phyloP scores from a whole-genome alignment of 2,113 vertebrate species.

The Microcebus murinus region DNA sequence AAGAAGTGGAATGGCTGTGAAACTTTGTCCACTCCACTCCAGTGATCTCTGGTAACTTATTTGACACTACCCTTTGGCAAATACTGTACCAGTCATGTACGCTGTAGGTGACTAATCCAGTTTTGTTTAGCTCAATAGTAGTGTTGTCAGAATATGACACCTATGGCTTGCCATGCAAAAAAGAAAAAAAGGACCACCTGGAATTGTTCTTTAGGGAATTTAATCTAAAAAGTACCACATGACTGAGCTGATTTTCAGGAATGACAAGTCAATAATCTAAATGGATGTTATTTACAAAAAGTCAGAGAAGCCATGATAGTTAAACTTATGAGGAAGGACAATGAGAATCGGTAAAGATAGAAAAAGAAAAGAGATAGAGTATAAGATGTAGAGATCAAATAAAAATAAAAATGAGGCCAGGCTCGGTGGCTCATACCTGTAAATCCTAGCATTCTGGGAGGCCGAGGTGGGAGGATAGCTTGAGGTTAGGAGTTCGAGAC shows the following conservation, averaged over 20 bases:
- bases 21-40: neutral
- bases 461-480: too few species aligned
- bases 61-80: neutral
- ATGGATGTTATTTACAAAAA: neutral
- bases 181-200: too few species aligned
- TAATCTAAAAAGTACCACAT: neutral
- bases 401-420: neutral
- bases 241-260: neutral
- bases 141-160: neutral
- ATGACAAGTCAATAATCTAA: neutral
- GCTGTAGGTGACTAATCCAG: accelerated
- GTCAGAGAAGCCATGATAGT: neutral
- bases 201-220: neutral
- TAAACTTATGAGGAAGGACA: neutral
- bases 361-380: neutral
- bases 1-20: neutral
- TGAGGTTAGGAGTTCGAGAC: too few species aligned
- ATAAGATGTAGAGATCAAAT: neutral
- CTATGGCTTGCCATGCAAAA: neutral
- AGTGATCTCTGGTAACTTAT: neutral
- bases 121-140: neutral
- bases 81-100: accelerated
- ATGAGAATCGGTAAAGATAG: neutral
- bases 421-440: too few species aligned
- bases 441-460: too few species aligned